Percentiles rank a stretch among this genome's conserved stretches.
Conservation (phyloP, 2,113 vertebrate species). For the Thermophis baileyi region DNA sequence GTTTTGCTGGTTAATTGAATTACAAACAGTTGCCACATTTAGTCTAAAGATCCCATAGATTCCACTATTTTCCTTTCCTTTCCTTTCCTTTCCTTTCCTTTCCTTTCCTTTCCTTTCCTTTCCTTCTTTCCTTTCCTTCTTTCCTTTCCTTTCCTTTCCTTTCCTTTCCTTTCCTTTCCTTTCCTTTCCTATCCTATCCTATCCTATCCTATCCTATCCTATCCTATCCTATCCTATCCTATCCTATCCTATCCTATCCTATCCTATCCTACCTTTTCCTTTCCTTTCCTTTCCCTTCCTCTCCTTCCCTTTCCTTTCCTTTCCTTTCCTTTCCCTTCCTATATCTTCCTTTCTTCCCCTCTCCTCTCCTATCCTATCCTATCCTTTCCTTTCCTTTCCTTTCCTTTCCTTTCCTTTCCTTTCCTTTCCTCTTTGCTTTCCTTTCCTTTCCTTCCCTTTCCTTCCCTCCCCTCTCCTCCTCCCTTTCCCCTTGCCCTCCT, state of each 20-base stretch:
- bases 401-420: too few species aligned
- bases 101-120: too few species aligned
- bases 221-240: rapidly evolving
- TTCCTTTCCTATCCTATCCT: background rate
- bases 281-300: background rate
- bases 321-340: too few species aligned
- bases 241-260: rapidly evolving
- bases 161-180: background rate
- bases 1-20: background rate
- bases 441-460: background rate
- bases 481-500: background rate
- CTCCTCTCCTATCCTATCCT: rapidly evolving
- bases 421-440: too few species aligned
- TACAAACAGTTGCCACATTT: background rate
- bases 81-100: too few species aligned
- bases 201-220: rapidly evolving
- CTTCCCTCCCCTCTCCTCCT: background rate
- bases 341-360: too few species aligned
- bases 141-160: too few species aligned
- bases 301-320: too few species aligned
- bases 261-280: rapidly evolving
- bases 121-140: too few species aligned
- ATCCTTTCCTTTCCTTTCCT: too few species aligned
- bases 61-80: background rate
- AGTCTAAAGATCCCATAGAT: background rate